Evolutionary conservation across 2,888 invertebrate species (phyloP).

Genomic region (Marasmarcha lunaedactyla): DNA sequence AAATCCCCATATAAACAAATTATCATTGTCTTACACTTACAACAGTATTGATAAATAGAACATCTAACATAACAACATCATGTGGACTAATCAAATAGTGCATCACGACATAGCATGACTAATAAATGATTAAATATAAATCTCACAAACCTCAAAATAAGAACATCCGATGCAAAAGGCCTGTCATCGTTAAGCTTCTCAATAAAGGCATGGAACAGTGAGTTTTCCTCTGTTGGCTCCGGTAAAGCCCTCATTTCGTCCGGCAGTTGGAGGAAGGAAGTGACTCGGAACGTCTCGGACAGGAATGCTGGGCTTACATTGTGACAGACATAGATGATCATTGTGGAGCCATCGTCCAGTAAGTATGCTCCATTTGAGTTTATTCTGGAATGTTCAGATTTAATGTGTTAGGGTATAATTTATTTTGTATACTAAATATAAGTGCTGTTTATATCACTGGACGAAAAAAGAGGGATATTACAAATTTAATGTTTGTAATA

Average conservation of each 20-base stretch:
- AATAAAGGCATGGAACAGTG: constrained; percentile 82
- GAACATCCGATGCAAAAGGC: constrained; percentile 81
- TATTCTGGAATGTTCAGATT: constrained; percentile 64
- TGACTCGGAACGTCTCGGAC: constrained; percentile 81
- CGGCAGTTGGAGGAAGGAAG: constrained; percentile 77
- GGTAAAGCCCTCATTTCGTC: constrained; percentile 86
- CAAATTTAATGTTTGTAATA: no score
- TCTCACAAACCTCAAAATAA: constrained; percentile 85
- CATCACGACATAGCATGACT: no score
- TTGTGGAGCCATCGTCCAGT: constrained; percentile 86
- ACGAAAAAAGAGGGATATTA: no score
- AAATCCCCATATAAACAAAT: no score
- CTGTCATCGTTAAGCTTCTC: constrained; percentile 87
- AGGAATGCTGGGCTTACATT: constrained; percentile 81
- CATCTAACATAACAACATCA: no score
- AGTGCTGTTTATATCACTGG: no score
- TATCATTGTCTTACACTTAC: no score
- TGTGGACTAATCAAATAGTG: no score
- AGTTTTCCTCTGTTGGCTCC: constrained; percentile 80
- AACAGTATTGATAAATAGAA: no score
- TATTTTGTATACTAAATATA: background rate
- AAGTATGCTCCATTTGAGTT: constrained; percentile 89
- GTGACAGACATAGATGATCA: constrained; percentile 88
- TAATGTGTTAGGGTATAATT: no score
- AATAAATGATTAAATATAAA: no score